Conservation (phyloP, 1,140 invertebrate genomes). For the Drosophila leontia region DNA sequence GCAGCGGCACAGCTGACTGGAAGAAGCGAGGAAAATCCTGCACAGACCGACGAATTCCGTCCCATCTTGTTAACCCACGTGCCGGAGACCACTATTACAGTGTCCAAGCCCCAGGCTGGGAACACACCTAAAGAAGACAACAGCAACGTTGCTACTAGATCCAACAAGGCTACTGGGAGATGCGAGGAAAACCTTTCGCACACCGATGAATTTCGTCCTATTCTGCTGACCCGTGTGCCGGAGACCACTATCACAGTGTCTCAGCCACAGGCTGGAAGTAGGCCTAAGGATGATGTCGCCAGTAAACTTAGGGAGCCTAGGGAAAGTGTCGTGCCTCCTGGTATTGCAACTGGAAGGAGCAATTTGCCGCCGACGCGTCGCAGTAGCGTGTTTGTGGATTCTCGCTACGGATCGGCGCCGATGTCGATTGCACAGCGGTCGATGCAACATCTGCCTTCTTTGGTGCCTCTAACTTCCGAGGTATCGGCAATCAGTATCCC, state of each 20-base stretch:
- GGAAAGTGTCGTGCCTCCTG: background rate
- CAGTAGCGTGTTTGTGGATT: constrained; percentile 64
- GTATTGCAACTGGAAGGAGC: constrained; percentile 14
- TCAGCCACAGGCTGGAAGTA: constrained; percentile 1
- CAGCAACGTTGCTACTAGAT: too few relatives aligned
- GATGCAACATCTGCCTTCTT: constrained; percentile 59
- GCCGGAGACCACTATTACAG: constrained; percentile 38
- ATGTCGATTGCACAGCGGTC: constrained; percentile 72
- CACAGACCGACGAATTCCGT: constrained; percentile 49
- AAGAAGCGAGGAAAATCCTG: background rate
- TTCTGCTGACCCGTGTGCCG: constrained; percentile 41
- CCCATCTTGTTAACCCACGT: constrained; percentile 53
- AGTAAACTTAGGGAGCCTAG: constrained; percentile 19
- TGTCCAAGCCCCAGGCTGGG: constrained; percentile 2
- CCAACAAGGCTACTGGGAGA: background rate
- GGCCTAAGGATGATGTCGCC: constrained; percentile 10
- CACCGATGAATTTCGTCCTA: constrained; percentile 59
- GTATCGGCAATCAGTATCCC: constrained; percentile 7
- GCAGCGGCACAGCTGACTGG: constrained; percentile 18
- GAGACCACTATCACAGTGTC: constrained; percentile 37
- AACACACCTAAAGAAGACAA: background rate
- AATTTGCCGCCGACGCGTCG: constrained; percentile 39
- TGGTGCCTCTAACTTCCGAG: constrained; percentile 44
- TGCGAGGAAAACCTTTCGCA: background rate
- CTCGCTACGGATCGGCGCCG: constrained; percentile 58